Percentiles rank a stretch among this genome's conserved stretches.
Evolutionary conservation across 2,113 vertebrate species (phyloP).

Genomic region (Andinoacara biseriatus): DNA sequence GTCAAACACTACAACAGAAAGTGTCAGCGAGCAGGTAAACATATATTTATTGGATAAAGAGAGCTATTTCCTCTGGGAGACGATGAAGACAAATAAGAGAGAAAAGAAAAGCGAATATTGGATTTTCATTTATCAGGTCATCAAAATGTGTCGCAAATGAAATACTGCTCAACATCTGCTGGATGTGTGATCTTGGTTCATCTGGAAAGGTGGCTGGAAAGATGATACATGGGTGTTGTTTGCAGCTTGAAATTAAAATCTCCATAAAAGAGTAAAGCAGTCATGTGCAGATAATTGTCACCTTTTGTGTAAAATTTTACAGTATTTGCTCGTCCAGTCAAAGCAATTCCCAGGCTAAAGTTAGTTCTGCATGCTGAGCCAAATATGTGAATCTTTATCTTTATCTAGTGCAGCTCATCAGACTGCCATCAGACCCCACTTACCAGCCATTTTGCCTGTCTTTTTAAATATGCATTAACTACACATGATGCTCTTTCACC

Average conservation of each 20-base stretch:
- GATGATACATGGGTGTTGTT: neutral
- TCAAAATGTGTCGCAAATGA: neutral
- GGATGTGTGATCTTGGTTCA: neutral
- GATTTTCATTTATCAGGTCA: neutral
- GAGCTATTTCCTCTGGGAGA: neutral
- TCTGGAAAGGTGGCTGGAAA: neutral
- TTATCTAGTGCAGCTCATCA: constrained; percentile 51
- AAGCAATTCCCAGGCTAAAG: neutral
- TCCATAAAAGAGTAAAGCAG: neutral
- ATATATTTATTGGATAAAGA: neutral
- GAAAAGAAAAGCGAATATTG: neutral
- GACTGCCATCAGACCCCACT: constrained; percentile 52
- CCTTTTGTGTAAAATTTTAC: neutral
- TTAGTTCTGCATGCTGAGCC: neutral
- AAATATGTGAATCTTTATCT: constrained; percentile 15
- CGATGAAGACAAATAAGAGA: constrained; percentile 1
- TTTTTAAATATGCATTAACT: constrained; percentile 60
- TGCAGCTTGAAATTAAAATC: neutral
- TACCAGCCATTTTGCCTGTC: constrained; percentile 41
- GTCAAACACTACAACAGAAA: neutral
- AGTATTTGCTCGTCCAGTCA: neutral
- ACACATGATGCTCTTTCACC: constrained; percentile 60
- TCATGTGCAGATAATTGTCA: neutral
- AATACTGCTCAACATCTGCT: neutral
- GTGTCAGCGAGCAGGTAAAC: neutral